Evolutionary conservation across 2,888 invertebrate genomes (phyloP).

Genomic region (Eristalis arbustorum): DNA sequence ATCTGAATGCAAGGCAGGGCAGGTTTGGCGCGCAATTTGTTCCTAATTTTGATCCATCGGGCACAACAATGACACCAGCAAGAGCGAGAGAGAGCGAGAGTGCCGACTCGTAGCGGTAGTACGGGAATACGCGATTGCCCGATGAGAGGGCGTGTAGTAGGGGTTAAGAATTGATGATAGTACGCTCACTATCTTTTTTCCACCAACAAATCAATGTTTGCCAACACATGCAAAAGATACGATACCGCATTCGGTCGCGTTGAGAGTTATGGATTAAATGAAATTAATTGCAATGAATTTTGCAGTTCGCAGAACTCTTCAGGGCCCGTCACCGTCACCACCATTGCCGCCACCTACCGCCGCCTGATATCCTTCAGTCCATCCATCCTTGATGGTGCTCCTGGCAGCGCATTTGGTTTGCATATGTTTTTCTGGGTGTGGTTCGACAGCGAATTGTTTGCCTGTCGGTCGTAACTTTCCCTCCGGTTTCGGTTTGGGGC

Average conservation of each 20-base stretch:
- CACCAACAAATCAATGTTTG: slow-evolving; percentile 6
- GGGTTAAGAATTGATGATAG: slow-evolving; percentile 3
- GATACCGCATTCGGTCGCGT: slow-evolving; percentile 11
- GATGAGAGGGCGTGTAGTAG: background rate
- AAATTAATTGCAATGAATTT: slow-evolving; percentile 62
- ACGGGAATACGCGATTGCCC: slow-evolving; percentile 15
- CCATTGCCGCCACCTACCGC: background rate
- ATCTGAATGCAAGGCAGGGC: slow-evolving; percentile 69
- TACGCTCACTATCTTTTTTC: slow-evolving; percentile 33
- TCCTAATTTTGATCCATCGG: slow-evolving; percentile 56
- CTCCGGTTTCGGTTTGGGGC: slow-evolving; percentile 24
- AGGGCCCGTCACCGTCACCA: background rate
- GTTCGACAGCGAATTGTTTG: slow-evolving; percentile 57
- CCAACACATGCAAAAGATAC: slow-evolving; percentile 33
- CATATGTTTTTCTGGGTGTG: slow-evolving; percentile 65
- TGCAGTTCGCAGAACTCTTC: slow-evolving; percentile 39
- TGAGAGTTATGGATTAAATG: slow-evolving; percentile 56
- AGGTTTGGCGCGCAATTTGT: slow-evolving; percentile 70
- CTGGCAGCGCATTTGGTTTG: slow-evolving; percentile 34
- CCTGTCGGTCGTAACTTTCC: slow-evolving; percentile 41
- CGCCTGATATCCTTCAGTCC: slow-evolving; percentile 24
- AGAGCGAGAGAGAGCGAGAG: background rate
- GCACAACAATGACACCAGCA: background rate
- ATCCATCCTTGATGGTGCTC: background rate
- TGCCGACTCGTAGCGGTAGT: slow-evolving; percentile 18